Evolutionary conservation across 2,888 invertebrate genomes (phyloP).

Genomic region (Galerucella nymphaeae): DNA sequence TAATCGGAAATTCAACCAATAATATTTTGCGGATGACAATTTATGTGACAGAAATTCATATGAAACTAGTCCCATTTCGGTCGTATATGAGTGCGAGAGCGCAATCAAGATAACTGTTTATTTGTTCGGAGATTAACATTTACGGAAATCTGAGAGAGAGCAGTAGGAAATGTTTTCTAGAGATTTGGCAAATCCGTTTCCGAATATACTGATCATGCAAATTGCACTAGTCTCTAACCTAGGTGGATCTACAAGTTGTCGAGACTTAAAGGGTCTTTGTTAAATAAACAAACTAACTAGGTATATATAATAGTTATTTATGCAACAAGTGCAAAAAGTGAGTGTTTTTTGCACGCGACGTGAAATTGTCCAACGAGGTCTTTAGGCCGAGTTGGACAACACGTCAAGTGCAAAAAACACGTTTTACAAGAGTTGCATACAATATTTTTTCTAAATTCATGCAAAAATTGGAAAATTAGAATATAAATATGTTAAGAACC

Average conservation of each 20-base stretch:
- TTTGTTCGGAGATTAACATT: constrained; percentile 34
- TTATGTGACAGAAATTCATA: constrained; percentile 38
- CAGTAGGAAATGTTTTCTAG: constrained; percentile 27
- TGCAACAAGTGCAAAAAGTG: too few relatives aligned
- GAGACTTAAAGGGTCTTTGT: background rate
- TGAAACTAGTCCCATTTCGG: constrained; percentile 34
- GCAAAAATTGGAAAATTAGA: too few relatives aligned
- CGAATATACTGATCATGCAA: constrained; percentile 11
- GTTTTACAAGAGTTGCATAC: too few relatives aligned
- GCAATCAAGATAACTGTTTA: constrained; percentile 40
- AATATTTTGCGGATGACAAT: constrained; percentile 40
- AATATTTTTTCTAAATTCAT: too few relatives aligned
- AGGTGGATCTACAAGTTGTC: background rate
- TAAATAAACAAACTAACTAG: too few relatives aligned
- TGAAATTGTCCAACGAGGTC: too few relatives aligned
- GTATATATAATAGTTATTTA: too few relatives aligned
- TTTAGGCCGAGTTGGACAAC: too few relatives aligned
- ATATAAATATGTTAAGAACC: too few relatives aligned
- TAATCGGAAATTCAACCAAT: constrained; percentile 32
- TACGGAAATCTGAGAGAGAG: constrained; percentile 18
- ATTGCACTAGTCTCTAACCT: background rate
- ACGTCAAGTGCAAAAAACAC: too few relatives aligned
- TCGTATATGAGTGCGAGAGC: constrained; percentile 33
- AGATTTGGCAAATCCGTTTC: constrained; percentile 29
- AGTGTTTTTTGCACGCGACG: too few relatives aligned